A percentile compares a stretch with the other conserved stretches of the same genome.
phyloP scores from a whole-genome alignment of 2,888 invertebrate genomes.

The Spodoptera littoralis region DNA sequence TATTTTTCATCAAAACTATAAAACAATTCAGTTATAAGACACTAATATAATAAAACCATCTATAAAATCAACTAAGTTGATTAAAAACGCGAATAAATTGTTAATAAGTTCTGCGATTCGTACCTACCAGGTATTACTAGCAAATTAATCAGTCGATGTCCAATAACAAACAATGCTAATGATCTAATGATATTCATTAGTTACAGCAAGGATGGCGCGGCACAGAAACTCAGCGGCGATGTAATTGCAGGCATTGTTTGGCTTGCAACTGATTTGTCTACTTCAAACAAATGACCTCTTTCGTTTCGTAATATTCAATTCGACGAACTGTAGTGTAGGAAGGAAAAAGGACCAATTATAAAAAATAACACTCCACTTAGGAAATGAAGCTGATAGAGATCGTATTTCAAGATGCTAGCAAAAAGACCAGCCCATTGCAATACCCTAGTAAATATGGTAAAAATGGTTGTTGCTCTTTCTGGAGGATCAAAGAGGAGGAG shows the following conservation, averaged over 20 bases:
- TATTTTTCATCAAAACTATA: too few species aligned
- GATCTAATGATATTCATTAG: constrained; percentile 53
- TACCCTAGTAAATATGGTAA: constrained; percentile 6
- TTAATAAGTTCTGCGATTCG: neutral
- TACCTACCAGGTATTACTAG: neutral
- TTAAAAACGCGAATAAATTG: neutral
- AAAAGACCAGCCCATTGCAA: constrained; percentile 10
- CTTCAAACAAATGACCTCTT: constrained; percentile 42
- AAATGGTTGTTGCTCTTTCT: neutral
- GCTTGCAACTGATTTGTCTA: constrained; percentile 41
- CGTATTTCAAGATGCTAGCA: constrained; percentile 5
- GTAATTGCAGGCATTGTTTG: constrained; percentile 58
- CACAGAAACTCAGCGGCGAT: constrained; percentile 48
- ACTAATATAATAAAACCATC: too few species aligned
- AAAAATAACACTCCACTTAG: constrained; percentile 16
- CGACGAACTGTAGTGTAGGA: constrained; percentile 4
- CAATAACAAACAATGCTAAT: constrained; percentile 51
- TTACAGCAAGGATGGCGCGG: constrained; percentile 53
- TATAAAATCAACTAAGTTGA: too few species aligned
- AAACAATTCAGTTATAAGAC: too few species aligned
- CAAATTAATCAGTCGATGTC: constrained; percentile 14
- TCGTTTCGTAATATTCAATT: constrained; percentile 35
- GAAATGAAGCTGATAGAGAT: constrained; percentile 19
- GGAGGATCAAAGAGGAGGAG: too few species aligned
- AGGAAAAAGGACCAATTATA: constrained; percentile 30